Conservation (phyloP, 2,888 invertebrate species). For the Drosophila subsilvestris region DNA sequence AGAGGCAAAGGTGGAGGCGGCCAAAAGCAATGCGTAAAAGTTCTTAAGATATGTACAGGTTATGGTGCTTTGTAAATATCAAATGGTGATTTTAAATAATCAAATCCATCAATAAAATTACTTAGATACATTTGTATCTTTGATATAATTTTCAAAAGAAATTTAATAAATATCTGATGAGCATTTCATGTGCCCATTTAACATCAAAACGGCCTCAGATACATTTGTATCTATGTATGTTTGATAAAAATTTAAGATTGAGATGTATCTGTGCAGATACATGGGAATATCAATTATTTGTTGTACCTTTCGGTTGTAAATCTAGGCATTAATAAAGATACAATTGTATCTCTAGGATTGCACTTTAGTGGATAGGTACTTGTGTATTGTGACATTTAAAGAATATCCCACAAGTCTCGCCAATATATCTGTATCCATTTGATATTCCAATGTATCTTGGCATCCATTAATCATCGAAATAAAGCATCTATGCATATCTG, state of each 20-base stretch:
- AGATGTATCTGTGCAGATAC: not conserved
- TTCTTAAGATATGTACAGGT: not conserved
- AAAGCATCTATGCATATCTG: not conserved
- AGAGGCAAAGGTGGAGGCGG: not conserved
- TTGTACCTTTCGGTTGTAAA: no score
- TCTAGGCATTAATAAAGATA: not conserved
- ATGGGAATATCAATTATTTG: not conserved
- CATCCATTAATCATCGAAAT: not conserved
- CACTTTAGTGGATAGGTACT: not conserved
- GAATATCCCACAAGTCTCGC: no score
- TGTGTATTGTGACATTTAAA: no score
- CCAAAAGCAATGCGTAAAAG: not conserved
- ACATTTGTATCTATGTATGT: constrained; percentile 24
- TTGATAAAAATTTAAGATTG: no score
- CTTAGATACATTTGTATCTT: not conserved
- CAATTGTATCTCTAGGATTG: not conserved
- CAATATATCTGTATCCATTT: not conserved
- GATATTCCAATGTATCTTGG: not conserved
- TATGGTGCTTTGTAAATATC: no score
- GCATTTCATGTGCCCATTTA: constrained; percentile 17
- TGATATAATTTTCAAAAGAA: constrained; percentile 8
- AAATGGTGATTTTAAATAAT: no score
- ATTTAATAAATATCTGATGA: constrained; percentile 1
- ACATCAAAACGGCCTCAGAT: not conserved
- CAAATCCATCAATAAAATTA: not conserved